Conservation (phyloP, 1,140 invertebrate genomes). For the Listronotus bonariensis region DNA sequence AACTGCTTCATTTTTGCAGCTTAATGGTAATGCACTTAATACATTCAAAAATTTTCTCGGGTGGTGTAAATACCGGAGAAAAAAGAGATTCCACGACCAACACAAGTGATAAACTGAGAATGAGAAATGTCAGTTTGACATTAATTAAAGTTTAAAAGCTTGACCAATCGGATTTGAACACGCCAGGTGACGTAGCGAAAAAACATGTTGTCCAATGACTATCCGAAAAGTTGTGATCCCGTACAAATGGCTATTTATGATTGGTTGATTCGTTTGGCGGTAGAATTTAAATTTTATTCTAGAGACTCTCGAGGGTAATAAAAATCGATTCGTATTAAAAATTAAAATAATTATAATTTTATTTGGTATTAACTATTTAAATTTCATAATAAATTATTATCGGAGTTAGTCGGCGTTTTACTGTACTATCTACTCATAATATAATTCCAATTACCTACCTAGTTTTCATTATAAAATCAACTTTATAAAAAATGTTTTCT, state of each 20-base stretch:
- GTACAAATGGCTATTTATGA: slow-evolving; percentile 31
- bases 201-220: slow-evolving; percentile 31
- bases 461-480: too few relatives aligned
- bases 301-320: too few relatives aligned
- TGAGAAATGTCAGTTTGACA: slow-evolving; percentile 23
- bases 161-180: slow-evolving; percentile 48
- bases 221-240: slow-evolving; percentile 21
- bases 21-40: slow-evolving; percentile 37
- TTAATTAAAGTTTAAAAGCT: slow-evolving; percentile 25
- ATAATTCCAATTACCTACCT: too few relatives aligned
- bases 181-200: slow-evolving; percentile 36
- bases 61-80: slow-evolving; percentile 18
- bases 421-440: too few relatives aligned
- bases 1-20: slow-evolving; percentile 61
- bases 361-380: too few relatives aligned
- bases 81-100: slow-evolving; percentile 2
- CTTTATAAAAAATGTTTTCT: too few relatives aligned
- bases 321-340: too few relatives aligned
- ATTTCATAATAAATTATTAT: too few relatives aligned
- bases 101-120: not conserved
- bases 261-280: slow-evolving; percentile 12
- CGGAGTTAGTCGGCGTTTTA: too few relatives aligned
- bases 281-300: too few relatives aligned
- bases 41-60: slow-evolving; percentile 36
- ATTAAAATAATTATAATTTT: too few relatives aligned